Conservation (phyloP, 2,888 invertebrate genomes). For the Epinotia demarniana region DNA sequence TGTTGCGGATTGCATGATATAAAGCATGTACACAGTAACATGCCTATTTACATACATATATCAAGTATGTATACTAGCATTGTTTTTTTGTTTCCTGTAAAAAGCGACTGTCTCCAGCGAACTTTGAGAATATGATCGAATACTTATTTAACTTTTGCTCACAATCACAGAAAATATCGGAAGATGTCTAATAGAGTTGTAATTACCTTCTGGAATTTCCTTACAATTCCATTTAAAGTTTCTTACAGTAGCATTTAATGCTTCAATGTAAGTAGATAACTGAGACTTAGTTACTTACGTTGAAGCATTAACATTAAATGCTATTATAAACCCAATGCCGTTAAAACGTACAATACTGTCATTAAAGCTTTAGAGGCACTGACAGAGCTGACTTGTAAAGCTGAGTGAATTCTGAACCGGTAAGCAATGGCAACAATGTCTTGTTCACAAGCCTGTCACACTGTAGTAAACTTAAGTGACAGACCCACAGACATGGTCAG, state of each 20-base stretch:
- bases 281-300: too few species aligned
- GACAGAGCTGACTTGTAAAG: not conserved
- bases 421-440: slow-evolving; percentile 22
- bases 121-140: too few species aligned
- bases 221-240: too few species aligned
- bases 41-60: not conserved
- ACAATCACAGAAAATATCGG: too few species aligned
- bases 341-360: slow-evolving; percentile 5
- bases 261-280: too few species aligned
- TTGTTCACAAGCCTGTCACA: slow-evolving; percentile 13
- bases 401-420: slow-evolving; percentile 13
- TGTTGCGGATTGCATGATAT: not conserved
- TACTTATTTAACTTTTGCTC: too few species aligned
- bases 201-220: too few species aligned
- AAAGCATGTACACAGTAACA: not conserved
- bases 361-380: slow-evolving; percentile 3
- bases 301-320: too few species aligned
- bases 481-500: not conserved
- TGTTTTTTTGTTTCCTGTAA: not conserved
- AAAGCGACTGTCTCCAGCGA: too few species aligned
- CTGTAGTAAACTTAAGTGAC: not conserved
- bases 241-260: too few species aligned
- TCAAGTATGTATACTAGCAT: not conserved
- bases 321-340: not conserved
- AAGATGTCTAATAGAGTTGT: too few species aligned